Evolutionary conservation across 2,888 invertebrate species (phyloP), one percentile per base, ranked within the genome.

Genomic region (Agrotis segetum): DNA sequence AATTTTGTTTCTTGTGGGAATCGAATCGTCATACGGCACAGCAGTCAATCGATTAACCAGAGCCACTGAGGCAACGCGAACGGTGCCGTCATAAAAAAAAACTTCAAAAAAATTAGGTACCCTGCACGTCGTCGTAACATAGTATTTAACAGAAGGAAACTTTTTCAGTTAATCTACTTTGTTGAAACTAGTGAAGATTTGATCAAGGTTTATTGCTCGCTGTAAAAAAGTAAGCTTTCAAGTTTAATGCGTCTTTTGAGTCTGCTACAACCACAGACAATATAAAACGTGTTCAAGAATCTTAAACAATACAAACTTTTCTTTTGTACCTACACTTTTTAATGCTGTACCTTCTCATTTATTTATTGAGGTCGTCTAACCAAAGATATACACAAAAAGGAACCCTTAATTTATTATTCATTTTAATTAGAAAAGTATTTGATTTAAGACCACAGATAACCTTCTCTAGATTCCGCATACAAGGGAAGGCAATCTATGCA

Each of bases 151-250:
- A 66, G 46, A 21, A 52, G n/a, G 21, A 40, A 70, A 79, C 64
- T 65, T 75, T 78, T 49, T 56, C 34, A 52, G 34, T 60, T 34
- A 56, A 61, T 50, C 29, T 61, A 46, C 29, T 58, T 70, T 65
- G 67, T 65, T 79, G 53, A 65, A 67, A 67, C 46, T 58, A 40
- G 29, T 24, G 29, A 67, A 61, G 46, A 74, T 16, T 65, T 59
- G 52, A 67, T 65, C 60, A 29, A 13, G 53, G 44, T 65, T 69
- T 21, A 46, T 40, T 61, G 50, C 40, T 14, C n/a, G 29, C 24
- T 55, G 19, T 49, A 29, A 63, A 65, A 73, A 59, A 58, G n/a
- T 34, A 50, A 29, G n/a, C 13, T 62, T 47, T 52, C 53, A 46
- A 64, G 40, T 64, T 62, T 46, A 62, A 72, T 72, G 50, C 19